These are phyloP conservation scores for Amphipoea oculea DNA, from an alignment of 2,888 invertebrate species.

Conservation along the genomic window DNA sequence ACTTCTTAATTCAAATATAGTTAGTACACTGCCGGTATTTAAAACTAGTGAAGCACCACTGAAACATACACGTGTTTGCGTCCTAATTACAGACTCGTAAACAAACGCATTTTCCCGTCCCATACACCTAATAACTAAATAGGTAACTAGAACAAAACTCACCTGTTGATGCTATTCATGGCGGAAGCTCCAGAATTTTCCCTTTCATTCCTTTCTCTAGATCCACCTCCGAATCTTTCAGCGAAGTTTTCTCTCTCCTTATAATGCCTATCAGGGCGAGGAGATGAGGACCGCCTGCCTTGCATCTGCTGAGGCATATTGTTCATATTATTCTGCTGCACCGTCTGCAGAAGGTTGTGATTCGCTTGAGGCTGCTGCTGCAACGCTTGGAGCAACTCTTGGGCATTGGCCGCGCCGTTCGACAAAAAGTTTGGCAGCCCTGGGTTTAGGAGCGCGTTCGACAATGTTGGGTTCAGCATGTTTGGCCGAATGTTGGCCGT, in stretches of 20 bases:
- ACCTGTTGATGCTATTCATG: constrained; percentile 93
- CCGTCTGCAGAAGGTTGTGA: constrained; percentile 87
- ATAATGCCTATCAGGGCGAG: constrained; percentile 86
- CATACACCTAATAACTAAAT: constrained; percentile 21
- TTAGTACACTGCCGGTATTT: not conserved
- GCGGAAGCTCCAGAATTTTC: constrained; percentile 90
- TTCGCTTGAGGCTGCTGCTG: constrained; percentile 90
- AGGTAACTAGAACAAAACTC: constrained; percentile 69
- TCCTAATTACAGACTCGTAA: constrained; percentile 12
- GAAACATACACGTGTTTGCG: constrained; percentile 9
- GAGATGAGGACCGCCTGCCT: constrained; percentile 87
- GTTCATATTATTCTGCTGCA: constrained; percentile 87
- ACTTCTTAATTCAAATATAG: not conserved
- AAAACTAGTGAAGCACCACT: constrained; percentile 5
- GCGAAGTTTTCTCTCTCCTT: constrained; percentile 87
- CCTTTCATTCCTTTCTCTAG: constrained; percentile 88
- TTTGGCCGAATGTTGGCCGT: constrained; percentile 85
- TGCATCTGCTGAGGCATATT: constrained; percentile 88
- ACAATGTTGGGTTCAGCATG: constrained; percentile 91
- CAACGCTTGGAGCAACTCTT: constrained; percentile 94
- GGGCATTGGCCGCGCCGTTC: constrained; percentile 92
- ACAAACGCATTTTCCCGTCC: constrained; percentile 11
- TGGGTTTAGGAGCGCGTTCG: constrained; percentile 93
- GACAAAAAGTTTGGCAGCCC: constrained; percentile 93
- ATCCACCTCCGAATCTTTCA: constrained; percentile 85